phyloP scores from a whole-genome alignment of 2,888 invertebrate genomes.

The Acronicta leporina region DNA sequence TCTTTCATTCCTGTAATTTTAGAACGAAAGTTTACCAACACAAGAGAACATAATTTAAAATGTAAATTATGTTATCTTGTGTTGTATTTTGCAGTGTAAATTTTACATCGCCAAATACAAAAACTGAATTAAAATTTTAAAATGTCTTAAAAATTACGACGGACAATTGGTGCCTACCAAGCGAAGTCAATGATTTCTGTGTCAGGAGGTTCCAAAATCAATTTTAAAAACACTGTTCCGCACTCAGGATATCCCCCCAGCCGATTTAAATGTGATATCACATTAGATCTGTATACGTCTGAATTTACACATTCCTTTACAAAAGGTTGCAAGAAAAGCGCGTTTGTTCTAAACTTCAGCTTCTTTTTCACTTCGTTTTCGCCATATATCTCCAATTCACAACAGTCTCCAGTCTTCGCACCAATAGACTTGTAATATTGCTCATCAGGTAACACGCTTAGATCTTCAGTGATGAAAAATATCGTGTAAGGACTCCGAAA shows the following conservation, averaged over 20 bases:
- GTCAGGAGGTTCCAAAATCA: conserved; percentile 89
- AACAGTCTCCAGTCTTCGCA: conserved; percentile 65
- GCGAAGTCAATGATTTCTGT: conserved; percentile 91
- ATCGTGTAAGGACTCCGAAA: conserved; percentile 73
- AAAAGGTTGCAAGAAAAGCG: conserved; percentile 78
- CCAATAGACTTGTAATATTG: conserved; percentile 69
- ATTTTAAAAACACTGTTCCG: conserved; percentile 72
- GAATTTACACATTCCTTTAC: conserved; percentile 76
- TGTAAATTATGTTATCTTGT: too few relatives aligned
- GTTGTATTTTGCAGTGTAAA: too few relatives aligned
- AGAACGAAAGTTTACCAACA: too few relatives aligned
- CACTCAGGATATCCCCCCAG: conserved; percentile 64
- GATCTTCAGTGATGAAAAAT: conserved; percentile 72
- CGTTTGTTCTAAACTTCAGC: conserved; percentile 65
- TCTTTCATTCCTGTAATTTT: conserved; percentile 82
- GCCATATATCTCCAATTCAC: conserved; percentile 58
- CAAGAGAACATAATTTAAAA: too few relatives aligned
- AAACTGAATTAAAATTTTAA: too few relatives aligned
- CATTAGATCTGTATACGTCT: conserved; percentile 71
- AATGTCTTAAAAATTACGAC: too few relatives aligned
- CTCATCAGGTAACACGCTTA: conserved; percentile 67
- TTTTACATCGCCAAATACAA: too few relatives aligned
- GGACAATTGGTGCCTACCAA: conserved; percentile 82
- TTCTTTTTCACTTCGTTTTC: conserved; percentile 54
- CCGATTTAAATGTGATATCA: conserved; percentile 69